Base-by-base conservation (phyloP, 2,888 invertebrate species). In the Priocnemis perturbator region DNA sequence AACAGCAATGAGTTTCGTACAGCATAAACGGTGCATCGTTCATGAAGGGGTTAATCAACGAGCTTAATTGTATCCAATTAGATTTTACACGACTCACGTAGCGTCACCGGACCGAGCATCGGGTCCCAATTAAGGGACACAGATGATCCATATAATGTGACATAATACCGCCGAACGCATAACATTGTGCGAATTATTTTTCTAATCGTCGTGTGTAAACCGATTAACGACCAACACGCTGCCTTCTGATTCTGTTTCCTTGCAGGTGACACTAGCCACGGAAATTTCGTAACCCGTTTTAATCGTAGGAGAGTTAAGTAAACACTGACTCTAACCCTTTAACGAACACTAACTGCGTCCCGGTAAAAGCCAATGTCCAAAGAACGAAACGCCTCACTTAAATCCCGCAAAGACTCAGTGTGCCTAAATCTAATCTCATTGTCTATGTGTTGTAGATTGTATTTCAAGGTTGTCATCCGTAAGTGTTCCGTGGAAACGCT, bases 401-500 rank as follows among this genome's bases (percentile, higher is more conserved):
- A 37, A 37, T 9, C 37, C 19, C 48, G 60, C 23, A 59, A 60
- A 55, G 26, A 59, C 59, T 69, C 73, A 81, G 83, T 79, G 83
- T 78, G 50, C 60, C 67, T 75, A 63, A 64, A 74, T 69, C 67
- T 75, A 76, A 74, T 78, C 64, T 69, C 71, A 37, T 74, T 74
- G 72, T 77, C 71, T 76, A 74, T 70, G 62, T 76, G 76, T 79
- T 78, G 67, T 79, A 74, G 72, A 79, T 77, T 75, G 57, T 80
- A 73, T 66, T 74, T 74, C 75, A 72, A 74, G 68, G 61, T 74
- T 76, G 65, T 76, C 69, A 62, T 66, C 71, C 67, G 74, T 74
- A 67, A 76, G 64, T 75, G 69, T 77, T 69, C 60, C 60, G 66
- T 67, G 60, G 64, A 68, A 64, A 71, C 58, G 48, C 60, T 71